Evolutionary conservation across 2,888 invertebrate species (phyloP).

Genomic region (Trichogramma dendrolimi): DNA sequence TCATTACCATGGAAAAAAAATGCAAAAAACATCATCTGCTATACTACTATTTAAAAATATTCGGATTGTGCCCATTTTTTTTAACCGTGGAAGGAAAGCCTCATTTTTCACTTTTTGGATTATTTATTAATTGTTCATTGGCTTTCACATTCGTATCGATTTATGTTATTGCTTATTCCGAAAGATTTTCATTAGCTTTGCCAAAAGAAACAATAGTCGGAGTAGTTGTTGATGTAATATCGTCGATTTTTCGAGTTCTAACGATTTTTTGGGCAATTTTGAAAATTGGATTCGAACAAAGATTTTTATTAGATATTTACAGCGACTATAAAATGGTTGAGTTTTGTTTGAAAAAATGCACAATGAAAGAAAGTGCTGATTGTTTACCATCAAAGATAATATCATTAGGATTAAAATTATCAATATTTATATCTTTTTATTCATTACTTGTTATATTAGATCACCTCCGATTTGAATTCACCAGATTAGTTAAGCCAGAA

Average conservation of each 20-base stretch:
- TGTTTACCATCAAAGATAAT: neutral
- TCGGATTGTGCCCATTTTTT: neutral
- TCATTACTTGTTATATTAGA: no score
- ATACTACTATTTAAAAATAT: neutral
- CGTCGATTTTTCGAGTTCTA: neutral
- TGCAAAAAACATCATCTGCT: neutral
- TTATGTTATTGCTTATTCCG: neutral
- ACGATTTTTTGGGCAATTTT: neutral
- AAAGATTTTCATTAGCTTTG: neutral
- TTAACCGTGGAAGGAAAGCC: neutral
- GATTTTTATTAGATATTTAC: neutral
- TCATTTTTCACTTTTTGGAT: neutral
- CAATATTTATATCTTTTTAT: neutral
- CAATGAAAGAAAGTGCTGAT: no score
- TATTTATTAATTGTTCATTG: neutral
- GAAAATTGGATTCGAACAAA: neutral
- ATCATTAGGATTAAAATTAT: constrained; percentile 4
- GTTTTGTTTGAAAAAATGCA: no score
- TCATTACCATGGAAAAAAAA: no score
- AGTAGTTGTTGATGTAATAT: neutral
- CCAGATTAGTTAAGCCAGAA: no score
- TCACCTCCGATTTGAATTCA: no score
- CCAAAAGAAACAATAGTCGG: neutral
- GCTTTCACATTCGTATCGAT: neutral
- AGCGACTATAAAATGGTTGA: no score